Evolutionary conservation across 2,797 vertebrate species (phyloP), one percentile per base, ranked within the genome.

Genomic region (Phylloscopus collybita): DNA sequence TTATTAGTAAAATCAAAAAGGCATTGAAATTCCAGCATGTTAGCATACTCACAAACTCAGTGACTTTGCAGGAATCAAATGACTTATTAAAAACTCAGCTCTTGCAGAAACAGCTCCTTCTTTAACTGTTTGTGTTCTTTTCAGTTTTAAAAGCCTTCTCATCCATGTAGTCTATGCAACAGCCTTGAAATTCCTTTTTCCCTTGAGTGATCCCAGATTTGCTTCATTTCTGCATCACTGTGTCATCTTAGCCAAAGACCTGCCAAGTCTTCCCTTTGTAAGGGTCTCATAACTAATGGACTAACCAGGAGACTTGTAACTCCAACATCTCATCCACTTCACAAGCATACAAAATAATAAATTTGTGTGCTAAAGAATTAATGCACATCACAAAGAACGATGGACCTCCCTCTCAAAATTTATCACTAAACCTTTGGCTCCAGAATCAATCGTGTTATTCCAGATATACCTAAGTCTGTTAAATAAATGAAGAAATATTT

Each of bases 1-100:
- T 92, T 91, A 89, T 83, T 91, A 91, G 72, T 61, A 90, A 94
- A 93, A 93, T 85, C 40, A 78, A 85, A 93, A 94, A 92, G 71
- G 29, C 57, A 76, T 80, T 95, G 87, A 74, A 80, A 87, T 73
- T 83, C 72, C 81, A 80, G 26, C 61, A 25, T 67, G 69, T 90
- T 93, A 80, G 14, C 79, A 44, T 47, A 30, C 49, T 92, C 44
- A 87, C 79, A 64, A 80, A 80, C 72, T 87, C 81, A 74, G 57
- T 61, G 69, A 86, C 75, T 96, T 85, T 74, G 72, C 45, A 88
- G 90, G 85, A 95, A 74, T 82, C 60, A 70, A 91, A 93, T 74
- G 34, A 71, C 66, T 59, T 71, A 73, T 27, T 85, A 84, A 95
- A 96, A 86, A 22, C 66, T 70, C 70, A 60, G 6, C 26, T 62